These are phyloP conservation scores for Dendroctonus ponderosae DNA, from an alignment of 1,140 invertebrate species.

Conservation along the genomic window DNA sequence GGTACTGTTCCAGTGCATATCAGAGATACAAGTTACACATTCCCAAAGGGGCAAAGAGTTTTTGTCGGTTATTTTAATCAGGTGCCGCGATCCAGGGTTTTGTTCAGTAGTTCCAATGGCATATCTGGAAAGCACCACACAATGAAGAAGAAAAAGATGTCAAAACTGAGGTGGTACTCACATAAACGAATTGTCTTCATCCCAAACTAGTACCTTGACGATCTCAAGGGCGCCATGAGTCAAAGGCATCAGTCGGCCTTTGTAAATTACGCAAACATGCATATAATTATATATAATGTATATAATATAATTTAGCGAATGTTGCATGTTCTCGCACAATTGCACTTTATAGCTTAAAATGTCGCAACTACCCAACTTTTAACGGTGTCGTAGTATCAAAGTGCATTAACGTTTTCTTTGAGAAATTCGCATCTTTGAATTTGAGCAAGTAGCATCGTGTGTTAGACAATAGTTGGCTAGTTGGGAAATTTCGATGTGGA, in stretches of 20 bases:
- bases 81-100: conserved; percentile 67
- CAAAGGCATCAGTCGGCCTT: conserved; percentile 51
- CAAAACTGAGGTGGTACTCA: conserved; percentile 48
- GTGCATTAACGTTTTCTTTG: no score
- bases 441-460: no score
- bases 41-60: conserved; percentile 52
- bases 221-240: conserved; percentile 70
- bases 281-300: no score
- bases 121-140: conserved; percentile 54
- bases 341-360: no score
- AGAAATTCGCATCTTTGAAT: no score
- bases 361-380: no score
- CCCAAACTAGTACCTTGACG: conserved; percentile 65
- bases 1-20: conserved; percentile 46
- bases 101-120: conserved; percentile 68
- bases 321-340: no score
- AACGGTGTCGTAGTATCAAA: no score
- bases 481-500: no score
- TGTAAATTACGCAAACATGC: conserved; percentile 53
- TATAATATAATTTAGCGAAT: no score
- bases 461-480: no score
- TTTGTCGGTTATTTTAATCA: conserved; percentile 62
- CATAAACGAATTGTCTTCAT: conserved; percentile 62
- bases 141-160: not conserved
- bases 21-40: conserved; percentile 58